These are phyloP conservation scores for Metellina segmentata DNA, from an alignment of 2,888 invertebrate genomes.

Conservation along the genomic window DNA sequence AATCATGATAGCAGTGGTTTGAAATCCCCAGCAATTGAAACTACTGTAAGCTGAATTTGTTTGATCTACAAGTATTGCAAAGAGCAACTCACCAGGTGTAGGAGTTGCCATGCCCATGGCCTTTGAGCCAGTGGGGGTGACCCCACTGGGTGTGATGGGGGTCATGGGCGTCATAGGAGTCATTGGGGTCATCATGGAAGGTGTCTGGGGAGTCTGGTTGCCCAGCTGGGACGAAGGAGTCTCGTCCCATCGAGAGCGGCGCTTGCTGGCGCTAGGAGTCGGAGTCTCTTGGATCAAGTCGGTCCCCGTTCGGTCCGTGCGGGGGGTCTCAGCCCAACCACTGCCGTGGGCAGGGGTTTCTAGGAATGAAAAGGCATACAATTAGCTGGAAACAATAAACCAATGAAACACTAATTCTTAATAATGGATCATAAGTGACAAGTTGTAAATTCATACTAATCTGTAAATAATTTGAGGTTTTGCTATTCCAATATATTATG, in stretches of 20 bases:
- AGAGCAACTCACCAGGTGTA: constrained; percentile 86
- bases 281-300: constrained; percentile 92
- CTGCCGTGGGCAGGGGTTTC: constrained; percentile 97
- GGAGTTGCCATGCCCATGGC: constrained; percentile 99
- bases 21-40: too few relatives aligned
- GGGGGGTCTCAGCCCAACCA: constrained; percentile 99
- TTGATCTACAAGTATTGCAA: too few relatives aligned
- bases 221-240: constrained; percentile 88
- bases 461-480: too few relatives aligned
- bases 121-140: constrained; percentile 93
- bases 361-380: constrained; percentile 22
- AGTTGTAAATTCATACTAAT: too few relatives aligned
- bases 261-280: constrained; percentile 95
- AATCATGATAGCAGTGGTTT: too few relatives aligned
- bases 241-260: constrained; percentile 99
- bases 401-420: not conserved
- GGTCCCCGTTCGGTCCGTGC: constrained; percentile 92
- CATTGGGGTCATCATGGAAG: constrained; percentile 78
- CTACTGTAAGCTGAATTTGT: too few relatives aligned
- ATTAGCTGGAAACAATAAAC: not conserved
- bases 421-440: too few relatives aligned
- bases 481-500: too few relatives aligned
- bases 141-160: constrained; percentile 90
- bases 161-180: constrained; percentile 80
- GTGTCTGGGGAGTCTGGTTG: constrained; percentile 80